phyloP scores from a whole-genome alignment of 1,140 invertebrate genomes.

The Drosophila neocordata region DNA sequence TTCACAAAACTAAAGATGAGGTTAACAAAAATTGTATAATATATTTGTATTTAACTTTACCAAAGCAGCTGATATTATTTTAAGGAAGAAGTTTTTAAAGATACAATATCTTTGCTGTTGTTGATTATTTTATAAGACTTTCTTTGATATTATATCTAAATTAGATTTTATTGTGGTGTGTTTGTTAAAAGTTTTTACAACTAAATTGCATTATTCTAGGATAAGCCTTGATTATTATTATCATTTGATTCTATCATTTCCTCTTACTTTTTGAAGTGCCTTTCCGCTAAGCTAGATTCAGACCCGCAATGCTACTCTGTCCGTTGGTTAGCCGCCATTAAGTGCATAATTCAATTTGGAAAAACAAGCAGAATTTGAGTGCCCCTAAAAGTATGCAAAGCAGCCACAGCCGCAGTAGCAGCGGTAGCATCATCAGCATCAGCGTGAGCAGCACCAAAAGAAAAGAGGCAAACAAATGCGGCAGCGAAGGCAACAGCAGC shows the following conservation, averaged over 20 bases:
- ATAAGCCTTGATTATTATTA: conserved; percentile 2
- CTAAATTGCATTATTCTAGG: background rate
- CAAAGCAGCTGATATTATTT: too few species aligned
- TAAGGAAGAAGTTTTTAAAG: too few species aligned
- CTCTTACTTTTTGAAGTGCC: conserved; percentile 22
- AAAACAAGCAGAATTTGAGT: conserved; percentile 65
- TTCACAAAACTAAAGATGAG: too few species aligned
- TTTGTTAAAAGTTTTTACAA: too few species aligned
- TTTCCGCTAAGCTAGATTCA: conserved; percentile 14
- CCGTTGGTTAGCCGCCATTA: conserved; percentile 42
- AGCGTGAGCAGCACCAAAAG: conserved; percentile 17
- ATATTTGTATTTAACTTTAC: too few species aligned
- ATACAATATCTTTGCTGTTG: too few species aligned
- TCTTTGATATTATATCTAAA: conserved; percentile 41
- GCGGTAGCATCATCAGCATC: conserved; percentile 16
- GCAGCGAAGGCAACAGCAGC: too few species aligned
- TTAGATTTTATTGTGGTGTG: too few species aligned
- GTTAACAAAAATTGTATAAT: too few species aligned
- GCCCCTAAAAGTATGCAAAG: conserved; percentile 72
- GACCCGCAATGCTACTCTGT: background rate
- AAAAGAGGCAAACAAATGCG: background rate
- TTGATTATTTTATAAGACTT: too few species aligned
- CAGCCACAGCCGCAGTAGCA: conserved; percentile 34
- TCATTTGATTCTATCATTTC: background rate
- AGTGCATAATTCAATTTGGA: conserved; percentile 77